Evolutionary conservation across 2,113 vertebrate species (phyloP), one percentile per base, ranked within the genome.

Genomic region (Neogobius melanostomus): DNA sequence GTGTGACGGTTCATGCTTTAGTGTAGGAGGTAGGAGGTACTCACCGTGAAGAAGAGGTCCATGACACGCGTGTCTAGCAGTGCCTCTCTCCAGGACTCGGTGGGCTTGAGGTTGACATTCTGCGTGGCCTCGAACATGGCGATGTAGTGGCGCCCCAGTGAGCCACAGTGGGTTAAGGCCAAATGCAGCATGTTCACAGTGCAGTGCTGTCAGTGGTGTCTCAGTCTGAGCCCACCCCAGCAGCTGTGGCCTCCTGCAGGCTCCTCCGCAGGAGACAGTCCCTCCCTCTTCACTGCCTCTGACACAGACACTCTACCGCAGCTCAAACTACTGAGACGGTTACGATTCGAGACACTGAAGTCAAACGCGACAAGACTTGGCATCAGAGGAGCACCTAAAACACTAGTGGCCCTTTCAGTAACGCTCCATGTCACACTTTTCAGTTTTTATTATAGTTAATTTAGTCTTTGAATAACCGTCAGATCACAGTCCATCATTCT

Each of bases 101-200:
- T 97, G 52, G 98, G 98, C 92, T 99, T 99, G 83, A 99, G 91
- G 88, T 93, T 95, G 93, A 99, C 96, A 90, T 98, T 98, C 95
- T 99, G 98, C 76, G 96, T 96, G 87, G 97, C 96, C 94, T 99
- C 97, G 67, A 99, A 98, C 97, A 99, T 98, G 90, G 97, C 97
- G 91, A 99, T 99, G 95, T 99, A 99, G 95, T 99, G 97, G 93
- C 97, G 96, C 91, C 98, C 98, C 92, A 99, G 98, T 99, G 93
- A 95, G 90, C 91, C 92, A 83, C 91, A 87, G 87, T 83, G 69
- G 89, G 96, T 99, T 96, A 99, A 99, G 96, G 96, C 94, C 95
- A 95, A 95, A 92, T 94, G 90, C 91, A 94, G 91, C 94, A 95
- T 94, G 93, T 63, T 28, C 56, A 42, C 11, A 42, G 56, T 11